A percentile compares a stretch with the other conserved stretches of the same genome.
phyloP scores from a whole-genome alignment of 2,113 vertebrate species.

The Kryptolebias marmoratus region DNA sequence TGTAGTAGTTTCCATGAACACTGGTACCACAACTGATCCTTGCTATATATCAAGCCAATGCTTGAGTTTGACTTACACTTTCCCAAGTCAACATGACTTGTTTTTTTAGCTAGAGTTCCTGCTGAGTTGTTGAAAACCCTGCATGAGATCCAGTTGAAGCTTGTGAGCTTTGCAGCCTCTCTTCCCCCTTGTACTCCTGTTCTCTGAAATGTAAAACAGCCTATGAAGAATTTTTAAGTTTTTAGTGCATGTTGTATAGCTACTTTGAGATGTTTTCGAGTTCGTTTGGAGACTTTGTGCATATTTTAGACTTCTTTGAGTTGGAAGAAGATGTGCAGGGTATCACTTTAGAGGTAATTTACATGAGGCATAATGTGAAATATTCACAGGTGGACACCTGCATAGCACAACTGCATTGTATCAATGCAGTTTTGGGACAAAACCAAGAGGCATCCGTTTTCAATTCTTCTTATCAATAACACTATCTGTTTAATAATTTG shows the following conservation, averaged over 20 bases:
- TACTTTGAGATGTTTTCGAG: conserved; percentile 20
- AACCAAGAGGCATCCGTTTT: no score
- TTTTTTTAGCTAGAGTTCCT: conserved; percentile 47
- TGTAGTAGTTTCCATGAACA: neutral
- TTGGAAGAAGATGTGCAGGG: neutral
- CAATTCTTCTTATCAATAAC: no score
- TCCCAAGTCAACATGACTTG: conserved; percentile 19
- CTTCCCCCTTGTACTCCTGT: conserved; percentile 24
- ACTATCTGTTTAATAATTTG: no score
- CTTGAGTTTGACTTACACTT: conserved; percentile 27
- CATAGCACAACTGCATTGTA: no score
- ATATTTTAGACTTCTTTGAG: neutral
- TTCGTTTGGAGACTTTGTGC: neutral
- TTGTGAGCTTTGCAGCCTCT: conserved; percentile 42
- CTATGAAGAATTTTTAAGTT: conserved; percentile 43
- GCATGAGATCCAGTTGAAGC: conserved; percentile 29
- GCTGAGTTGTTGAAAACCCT: conserved; percentile 41
- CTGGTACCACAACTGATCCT: no score
- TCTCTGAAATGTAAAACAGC: conserved; percentile 59
- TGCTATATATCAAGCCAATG: neutral
- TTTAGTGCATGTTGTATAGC: conserved; percentile 34
- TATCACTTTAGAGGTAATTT: neutral
- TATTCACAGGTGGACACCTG: no score
- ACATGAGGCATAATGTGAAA: neutral
- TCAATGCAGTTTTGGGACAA: no score